Conservation (phyloP, 2,888 invertebrate species). For the Lycaena phlaeas region DNA sequence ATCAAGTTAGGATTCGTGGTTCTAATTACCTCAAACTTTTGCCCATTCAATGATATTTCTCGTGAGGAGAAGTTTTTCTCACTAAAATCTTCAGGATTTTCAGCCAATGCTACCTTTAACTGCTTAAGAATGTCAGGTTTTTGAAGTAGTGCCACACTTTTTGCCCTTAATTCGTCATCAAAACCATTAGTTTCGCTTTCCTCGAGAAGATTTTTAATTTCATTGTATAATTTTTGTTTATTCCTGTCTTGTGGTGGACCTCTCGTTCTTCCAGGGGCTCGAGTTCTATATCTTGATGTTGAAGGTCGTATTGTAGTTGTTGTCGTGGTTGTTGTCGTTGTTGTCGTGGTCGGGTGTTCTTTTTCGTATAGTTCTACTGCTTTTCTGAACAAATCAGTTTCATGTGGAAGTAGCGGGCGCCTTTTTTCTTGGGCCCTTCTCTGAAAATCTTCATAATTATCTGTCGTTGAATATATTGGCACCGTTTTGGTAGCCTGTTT, state of each 20-base stretch:
- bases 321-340: constrained; percentile 78
- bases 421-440: constrained; percentile 50
- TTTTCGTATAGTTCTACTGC: constrained; percentile 78
- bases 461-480: constrained; percentile 66
- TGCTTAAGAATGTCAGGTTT: constrained; percentile 83
- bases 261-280: constrained; percentile 47
- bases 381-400: constrained; percentile 75
- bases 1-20: constrained; percentile 80
- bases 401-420: constrained; percentile 75
- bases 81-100: constrained; percentile 76
- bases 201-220: constrained; percentile 67
- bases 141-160: constrained; percentile 73
- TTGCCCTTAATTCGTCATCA: constrained; percentile 62
- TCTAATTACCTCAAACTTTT: constrained; percentile 81
- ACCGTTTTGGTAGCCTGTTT: constrained; percentile 78
- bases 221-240: constrained; percentile 73
- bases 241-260: constrained; percentile 63
- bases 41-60: constrained; percentile 83
- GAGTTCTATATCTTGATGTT: constrained; percentile 41
- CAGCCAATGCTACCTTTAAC: constrained; percentile 80
- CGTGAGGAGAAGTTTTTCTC: constrained; percentile 81
- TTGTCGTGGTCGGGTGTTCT: constrained; percentile 79
- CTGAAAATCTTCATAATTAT: constrained; percentile 51
- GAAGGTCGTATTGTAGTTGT: constrained; percentile 61
- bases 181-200: constrained; percentile 73